Evolutionary conservation across 1,140 invertebrate species (phyloP).

Genomic region (Chironomus striatipennis): DNA sequence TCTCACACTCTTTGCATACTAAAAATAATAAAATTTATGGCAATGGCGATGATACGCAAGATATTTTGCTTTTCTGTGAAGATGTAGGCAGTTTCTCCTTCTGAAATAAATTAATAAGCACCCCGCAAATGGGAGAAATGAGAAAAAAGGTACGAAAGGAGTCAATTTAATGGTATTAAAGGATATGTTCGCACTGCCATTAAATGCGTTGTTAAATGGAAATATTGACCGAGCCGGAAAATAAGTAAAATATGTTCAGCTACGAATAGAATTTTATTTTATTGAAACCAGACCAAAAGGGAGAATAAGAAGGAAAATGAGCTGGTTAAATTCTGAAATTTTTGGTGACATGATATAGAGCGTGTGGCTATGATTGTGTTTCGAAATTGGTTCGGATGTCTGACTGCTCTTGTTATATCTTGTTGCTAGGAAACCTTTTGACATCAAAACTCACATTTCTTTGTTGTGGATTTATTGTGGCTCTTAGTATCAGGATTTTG

Average conservation of each 20-base stretch:
- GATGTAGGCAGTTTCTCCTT: not conserved
- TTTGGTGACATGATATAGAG: too few relatives aligned
- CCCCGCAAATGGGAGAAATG: not conserved
- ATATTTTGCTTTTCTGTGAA: not conserved
- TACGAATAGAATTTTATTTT: not conserved
- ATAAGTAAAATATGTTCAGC: not conserved
- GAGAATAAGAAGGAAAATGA: too few relatives aligned
- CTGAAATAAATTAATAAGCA: not conserved
- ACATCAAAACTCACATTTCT: too few relatives aligned
- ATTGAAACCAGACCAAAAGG: too few relatives aligned
- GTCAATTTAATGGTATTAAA: constrained; percentile 4
- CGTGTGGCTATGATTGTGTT: too few relatives aligned
- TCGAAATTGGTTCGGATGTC: too few relatives aligned
- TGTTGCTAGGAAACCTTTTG: too few relatives aligned
- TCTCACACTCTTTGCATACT: not conserved
- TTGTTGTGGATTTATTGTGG: too few relatives aligned
- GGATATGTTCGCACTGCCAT: not conserved
- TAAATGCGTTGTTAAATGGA: not conserved
- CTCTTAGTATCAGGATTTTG: too few relatives aligned
- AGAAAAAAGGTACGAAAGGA: not conserved
- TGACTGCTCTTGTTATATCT: too few relatives aligned
- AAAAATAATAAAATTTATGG: constrained; percentile 10
- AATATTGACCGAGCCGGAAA: not conserved
- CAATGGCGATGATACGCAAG: not conserved
- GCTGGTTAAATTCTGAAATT: too few relatives aligned